Percentiles rank a stretch among this genome's conserved stretches.
Evolutionary conservation across 2,888 invertebrate species (phyloP).

Genomic region (Agrypnus murinus): DNA sequence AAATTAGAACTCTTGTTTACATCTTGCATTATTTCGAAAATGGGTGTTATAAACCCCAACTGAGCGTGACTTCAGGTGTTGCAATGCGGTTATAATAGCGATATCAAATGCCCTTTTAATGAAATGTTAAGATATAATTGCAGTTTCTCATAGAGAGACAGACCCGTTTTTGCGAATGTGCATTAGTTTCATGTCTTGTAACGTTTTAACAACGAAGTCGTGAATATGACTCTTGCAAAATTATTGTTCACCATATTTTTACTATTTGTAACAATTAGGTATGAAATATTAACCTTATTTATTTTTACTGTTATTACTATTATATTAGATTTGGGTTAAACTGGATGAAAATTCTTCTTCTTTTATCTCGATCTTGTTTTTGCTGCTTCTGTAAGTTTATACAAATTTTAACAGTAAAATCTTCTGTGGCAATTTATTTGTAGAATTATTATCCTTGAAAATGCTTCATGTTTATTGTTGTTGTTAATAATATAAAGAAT

Average conservation of each 20-base stretch:
- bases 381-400: too few species aligned
- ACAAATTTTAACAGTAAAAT: too few species aligned
- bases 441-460: too few species aligned
- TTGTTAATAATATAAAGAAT: too few species aligned
- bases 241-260: constrained; percentile 11
- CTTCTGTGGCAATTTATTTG: too few species aligned
- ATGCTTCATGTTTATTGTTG: too few species aligned
- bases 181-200: constrained; percentile 14
- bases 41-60: constrained; percentile 7
- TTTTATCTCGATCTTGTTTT: too few species aligned
- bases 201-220: constrained; percentile 12
- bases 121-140: constrained; percentile 29
- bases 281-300: background rate
- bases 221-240: constrained; percentile 27
- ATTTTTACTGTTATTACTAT: too few species aligned
- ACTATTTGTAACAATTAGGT: constrained; percentile 6
- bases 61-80: constrained; percentile 32
- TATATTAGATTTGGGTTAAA: too few species aligned
- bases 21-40: constrained; percentile 22
- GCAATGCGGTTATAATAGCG: constrained; percentile 21
- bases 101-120: constrained; percentile 36
- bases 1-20: constrained; percentile 6
- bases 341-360: too few species aligned
- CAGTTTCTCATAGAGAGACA: constrained; percentile 24
- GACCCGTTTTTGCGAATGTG: constrained; percentile 18